Evolutionary conservation across 2,797 vertebrate genomes (phyloP).

Genomic region (Prunella strophiata): DNA sequence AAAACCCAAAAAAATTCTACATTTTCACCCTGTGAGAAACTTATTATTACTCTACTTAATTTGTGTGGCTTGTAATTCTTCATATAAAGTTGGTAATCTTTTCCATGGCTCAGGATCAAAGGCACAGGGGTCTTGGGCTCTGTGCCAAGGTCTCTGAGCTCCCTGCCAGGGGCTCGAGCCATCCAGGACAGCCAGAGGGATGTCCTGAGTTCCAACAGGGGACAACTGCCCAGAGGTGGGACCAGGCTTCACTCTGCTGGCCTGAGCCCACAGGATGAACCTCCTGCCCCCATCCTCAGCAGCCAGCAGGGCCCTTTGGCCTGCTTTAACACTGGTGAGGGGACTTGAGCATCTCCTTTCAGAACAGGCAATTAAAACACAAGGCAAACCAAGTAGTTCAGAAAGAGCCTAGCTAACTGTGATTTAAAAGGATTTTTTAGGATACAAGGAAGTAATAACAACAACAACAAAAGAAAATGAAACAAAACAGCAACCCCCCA

Average conservation of each 20-base stretch:
- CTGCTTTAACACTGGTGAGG: background rate
- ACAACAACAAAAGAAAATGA: background rate
- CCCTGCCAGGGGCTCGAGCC: no score
- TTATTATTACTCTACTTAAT: no score
- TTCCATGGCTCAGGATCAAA: no score
- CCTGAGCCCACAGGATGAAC: background rate
- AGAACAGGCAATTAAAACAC: background rate
- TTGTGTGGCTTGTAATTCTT: no score
- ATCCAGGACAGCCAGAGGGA: no score
- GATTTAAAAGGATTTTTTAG: background rate
- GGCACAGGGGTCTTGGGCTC: no score
- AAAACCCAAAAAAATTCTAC: no score
- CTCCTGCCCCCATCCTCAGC: background rate
- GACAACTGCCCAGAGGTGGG: rapidly evolving
- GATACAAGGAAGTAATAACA: background rate
- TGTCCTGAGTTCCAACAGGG: no score
- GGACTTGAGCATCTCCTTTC: background rate
- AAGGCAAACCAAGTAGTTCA: background rate
- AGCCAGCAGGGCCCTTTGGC: background rate
- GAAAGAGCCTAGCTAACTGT: background rate
- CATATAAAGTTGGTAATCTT: no score
- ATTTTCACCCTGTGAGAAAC: no score
- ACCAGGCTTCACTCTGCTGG: no score
- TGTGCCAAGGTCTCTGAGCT: no score
- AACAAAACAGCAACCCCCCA: rapidly evolving